Base-by-base conservation (phyloP, 2,113 vertebrate species). In the Oostethus manadensis region DNA sequence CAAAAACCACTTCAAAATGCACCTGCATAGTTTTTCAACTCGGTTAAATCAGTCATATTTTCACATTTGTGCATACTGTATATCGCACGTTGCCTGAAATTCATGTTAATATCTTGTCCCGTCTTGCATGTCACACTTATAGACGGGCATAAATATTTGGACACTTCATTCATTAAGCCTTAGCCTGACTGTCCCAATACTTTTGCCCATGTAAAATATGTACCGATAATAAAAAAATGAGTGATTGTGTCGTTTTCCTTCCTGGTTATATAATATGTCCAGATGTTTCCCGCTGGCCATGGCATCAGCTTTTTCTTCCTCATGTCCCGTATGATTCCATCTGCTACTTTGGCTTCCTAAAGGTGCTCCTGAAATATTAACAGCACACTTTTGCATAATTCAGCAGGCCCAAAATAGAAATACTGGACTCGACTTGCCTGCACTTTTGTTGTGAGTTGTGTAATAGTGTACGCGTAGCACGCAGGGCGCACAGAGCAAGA, bases 291-390 rank as follows among this genome's bases (percentile, higher is more conserved):
- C 69, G 68, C 67, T 74, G 60, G 66, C 72, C 73, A 71, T 43
- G n/a, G 21, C 51, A 59, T 56, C 59, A 2, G 3, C 38, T 42
- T 42, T 13, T 42, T 13, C 38, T 42, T 42, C 38, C 38, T 42
- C 11, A 14, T 42, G 38, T 11, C 38, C 14, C 11, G 11, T 13
- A 42, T 59, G 56, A 38, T 73, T 64, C 40, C 80, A 58, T 77
- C 69, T 71, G 22, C 43, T 50, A 8, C 2, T 14, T 20, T 50
- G 18, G 48, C 22, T 43, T 60, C 38, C 38, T 42, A 42, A 42
- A 42, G 64, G 60, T 64, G 60, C 42, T 64, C 68, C 53, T 85
- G 60, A 84, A 87, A 84, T 74, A 85, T 86, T 85, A 83, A 86
- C 73, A 79, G 44, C 62, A 6, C n/a, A 2, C 38, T 60, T 76